Conservation (phyloP, 2,888 invertebrate species). For the Holacanthella duospinosa region DNA sequence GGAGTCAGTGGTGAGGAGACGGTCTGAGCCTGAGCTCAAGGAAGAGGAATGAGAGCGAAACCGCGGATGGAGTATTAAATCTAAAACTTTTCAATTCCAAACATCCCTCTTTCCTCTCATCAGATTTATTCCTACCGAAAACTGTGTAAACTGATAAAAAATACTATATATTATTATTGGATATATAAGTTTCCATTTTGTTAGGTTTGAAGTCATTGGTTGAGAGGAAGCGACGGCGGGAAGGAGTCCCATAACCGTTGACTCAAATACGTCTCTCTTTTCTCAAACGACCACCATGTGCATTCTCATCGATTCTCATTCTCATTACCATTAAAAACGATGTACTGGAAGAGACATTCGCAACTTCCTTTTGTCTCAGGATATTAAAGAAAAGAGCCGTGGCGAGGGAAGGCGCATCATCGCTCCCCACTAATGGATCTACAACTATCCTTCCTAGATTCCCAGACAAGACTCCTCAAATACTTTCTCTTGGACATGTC, state of each 20-base stretch:
- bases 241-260: neutral
- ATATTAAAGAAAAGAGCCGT: no score
- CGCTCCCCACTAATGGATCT: no score
- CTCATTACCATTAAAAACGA: constrained; percentile 2
- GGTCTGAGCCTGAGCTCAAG: no score
- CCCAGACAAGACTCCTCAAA: no score
- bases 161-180: constrained; percentile 5
- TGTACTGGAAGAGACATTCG: constrained; percentile 2
- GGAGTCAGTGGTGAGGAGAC: no score
- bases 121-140: neutral
- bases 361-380: neutral
- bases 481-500: no score
- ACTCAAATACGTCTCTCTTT: neutral
- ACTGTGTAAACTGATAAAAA: constrained; percentile 7
- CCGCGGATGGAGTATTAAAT: neutral
- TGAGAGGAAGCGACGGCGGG: neutral
- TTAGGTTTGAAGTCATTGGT: constrained; percentile 9
- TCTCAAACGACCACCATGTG: neutral
- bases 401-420: no score
- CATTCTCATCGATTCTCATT: neutral
- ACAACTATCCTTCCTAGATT: no score
- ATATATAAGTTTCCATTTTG: constrained; percentile 9
- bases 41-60: neutral
- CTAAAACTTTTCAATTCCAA: neutral
- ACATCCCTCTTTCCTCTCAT: constrained; percentile 1